Evolutionary conservation across 2,797 vertebrate species (phyloP).

Genomic region (Falco peregrinus): DNA sequence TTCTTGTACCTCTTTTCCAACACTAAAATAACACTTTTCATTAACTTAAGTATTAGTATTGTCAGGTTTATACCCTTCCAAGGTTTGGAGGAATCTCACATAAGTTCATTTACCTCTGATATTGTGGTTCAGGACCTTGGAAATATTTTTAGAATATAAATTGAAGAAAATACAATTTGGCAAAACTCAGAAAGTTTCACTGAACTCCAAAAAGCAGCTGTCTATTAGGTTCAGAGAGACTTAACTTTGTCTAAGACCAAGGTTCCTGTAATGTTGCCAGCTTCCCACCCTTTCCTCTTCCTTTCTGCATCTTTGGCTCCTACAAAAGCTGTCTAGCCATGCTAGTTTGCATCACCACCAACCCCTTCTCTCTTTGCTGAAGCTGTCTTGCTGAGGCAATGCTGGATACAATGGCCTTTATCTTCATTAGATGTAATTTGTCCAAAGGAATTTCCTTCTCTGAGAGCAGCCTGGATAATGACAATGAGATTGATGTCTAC

Average conservation of each 20-base stretch:
- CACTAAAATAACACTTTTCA: neutral
- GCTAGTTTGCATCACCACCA: neutral
- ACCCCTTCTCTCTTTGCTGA: neutral
- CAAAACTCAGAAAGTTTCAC: neutral
- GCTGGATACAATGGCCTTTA: neutral
- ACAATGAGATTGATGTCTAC: neutral
- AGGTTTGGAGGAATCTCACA: accelerated
- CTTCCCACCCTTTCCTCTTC: neutral
- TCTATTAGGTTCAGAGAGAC: neutral
- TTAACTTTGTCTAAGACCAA: neutral
- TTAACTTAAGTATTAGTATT: neutral
- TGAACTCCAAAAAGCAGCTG: neutral
- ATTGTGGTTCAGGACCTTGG: neutral
- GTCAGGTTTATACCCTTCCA: neutral
- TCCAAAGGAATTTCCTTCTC: neutral
- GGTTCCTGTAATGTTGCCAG: neutral
- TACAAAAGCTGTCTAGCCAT: neutral
- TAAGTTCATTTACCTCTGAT: neutral
- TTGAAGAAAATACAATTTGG: neutral
- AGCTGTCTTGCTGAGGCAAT: neutral
- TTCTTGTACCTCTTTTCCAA: neutral
- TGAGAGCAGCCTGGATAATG: neutral
- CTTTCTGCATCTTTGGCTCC: neutral
- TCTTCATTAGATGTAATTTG: neutral
- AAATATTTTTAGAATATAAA: neutral